Evolutionary conservation across 2,797 vertebrate species (phyloP).

Genomic region (Capromys pilorides): DNA sequence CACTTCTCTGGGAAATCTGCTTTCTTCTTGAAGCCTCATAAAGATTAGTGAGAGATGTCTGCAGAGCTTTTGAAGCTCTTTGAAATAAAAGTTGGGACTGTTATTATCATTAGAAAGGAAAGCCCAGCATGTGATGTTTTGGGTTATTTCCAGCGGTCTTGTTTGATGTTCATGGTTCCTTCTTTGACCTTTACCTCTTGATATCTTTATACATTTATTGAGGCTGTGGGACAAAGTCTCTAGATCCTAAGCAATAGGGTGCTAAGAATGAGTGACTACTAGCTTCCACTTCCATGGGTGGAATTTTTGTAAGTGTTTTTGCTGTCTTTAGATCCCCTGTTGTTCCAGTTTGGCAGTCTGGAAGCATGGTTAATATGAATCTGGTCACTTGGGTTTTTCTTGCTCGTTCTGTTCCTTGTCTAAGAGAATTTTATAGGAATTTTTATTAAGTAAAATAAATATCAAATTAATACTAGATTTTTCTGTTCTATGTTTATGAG

Average conservation of each 20-base stretch:
- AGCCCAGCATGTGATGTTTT: slow-evolving; percentile 73
- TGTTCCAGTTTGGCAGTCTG: slow-evolving; percentile 45
- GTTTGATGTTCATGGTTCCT: slow-evolving; percentile 71
- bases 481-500: background rate
- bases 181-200: slow-evolving; percentile 79
- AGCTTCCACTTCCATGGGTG: slow-evolving; percentile 34
- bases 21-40: slow-evolving; percentile 65
- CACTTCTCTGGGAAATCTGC: slow-evolving; percentile 46
- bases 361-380: slow-evolving; percentile 59
- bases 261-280: slow-evolving; percentile 57
- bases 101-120: slow-evolving; percentile 71
- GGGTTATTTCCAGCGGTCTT: slow-evolving; percentile 71
- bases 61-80: slow-evolving; percentile 63
- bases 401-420: background rate
- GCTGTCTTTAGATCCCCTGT: slow-evolving; percentile 38
- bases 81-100: slow-evolving; percentile 63
- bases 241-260: slow-evolving; percentile 55
- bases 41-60: slow-evolving; percentile 68
- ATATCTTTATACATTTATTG: slow-evolving; percentile 82
- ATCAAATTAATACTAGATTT: slow-evolving; percentile 27
- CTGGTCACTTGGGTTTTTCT: slow-evolving; percentile 59
- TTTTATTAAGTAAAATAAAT: slow-evolving; percentile 62
- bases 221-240: slow-evolving; percentile 79
- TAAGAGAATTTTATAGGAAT: slow-evolving; percentile 45
- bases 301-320: slow-evolving; percentile 58